Conservation (phyloP, 2,797 vertebrate species). For the Amblyraja radiata region DNA sequence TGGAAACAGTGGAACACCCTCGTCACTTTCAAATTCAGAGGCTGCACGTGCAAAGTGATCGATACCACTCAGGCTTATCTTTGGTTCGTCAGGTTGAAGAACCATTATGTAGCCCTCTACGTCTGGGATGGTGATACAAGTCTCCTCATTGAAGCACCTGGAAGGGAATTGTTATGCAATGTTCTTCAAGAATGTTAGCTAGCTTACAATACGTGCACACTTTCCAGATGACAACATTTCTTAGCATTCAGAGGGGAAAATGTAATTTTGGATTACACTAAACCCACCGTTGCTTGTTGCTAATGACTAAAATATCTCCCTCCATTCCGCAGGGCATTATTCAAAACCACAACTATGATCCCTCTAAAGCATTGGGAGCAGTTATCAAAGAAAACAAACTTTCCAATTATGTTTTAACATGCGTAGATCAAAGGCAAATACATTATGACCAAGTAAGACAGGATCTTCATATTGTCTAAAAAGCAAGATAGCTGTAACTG, state of each 20-base stretch:
- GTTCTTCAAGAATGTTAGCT: background rate
- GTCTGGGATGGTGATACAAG: constrained; percentile 72
- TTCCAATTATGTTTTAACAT: too few species aligned
- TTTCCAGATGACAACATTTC: background rate
- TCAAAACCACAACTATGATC: background rate
- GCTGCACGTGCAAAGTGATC: constrained; percentile 93
- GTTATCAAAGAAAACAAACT: background rate
- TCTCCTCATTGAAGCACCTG: constrained; percentile 82
- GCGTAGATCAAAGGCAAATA: background rate
- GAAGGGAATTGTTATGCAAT: background rate
- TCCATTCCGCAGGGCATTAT: background rate
- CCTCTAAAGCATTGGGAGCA: background rate
- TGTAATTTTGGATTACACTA: background rate
- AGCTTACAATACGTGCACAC: background rate
- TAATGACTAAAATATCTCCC: background rate
- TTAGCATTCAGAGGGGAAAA: background rate
- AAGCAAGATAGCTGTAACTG: background rate
- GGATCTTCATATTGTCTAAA: background rate
- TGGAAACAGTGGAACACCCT: constrained; percentile 84
- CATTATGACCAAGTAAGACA: background rate
- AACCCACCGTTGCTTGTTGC: background rate
- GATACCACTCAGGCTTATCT: constrained; percentile 91
- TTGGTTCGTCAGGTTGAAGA: constrained; percentile 89
- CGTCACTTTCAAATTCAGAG: constrained; percentile 80
- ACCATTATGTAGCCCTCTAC: constrained; percentile 89